Evolutionary conservation across 1,140 invertebrate species (phyloP), one percentile per base, ranked within the genome.

Genomic region (Tribolium castaneum): DNA sequence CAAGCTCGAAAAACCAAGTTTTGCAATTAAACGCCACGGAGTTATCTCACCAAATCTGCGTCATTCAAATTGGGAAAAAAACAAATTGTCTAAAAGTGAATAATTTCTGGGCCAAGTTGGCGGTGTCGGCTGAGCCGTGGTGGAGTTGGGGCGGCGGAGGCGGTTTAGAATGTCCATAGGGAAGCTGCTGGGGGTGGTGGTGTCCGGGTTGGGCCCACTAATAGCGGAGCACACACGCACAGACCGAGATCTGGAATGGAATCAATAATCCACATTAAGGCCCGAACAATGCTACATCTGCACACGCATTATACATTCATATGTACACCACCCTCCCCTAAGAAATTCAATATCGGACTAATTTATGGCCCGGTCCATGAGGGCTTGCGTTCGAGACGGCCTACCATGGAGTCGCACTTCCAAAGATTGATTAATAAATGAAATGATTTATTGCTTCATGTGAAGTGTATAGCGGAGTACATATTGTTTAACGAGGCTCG

Each of bases 261-360:
- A 81, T 81, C 80, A 81, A 81, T 81, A 81, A 81, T 81, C 80
- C 80, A 79, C 80, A 81, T 81, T 78, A 80, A 70, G 78, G 78
- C 51, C 76, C 66, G 78, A 79, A 82, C 79, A 80, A 82, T 82
- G 78, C 75, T 77, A 80, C 77, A 80, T 80, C 74, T 80, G 78
- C 75, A 82, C 81, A 80, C 78, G 78, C 78, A 82, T 80, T 79
- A 82, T 78, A 80, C 77, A 82, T 80, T 82, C 77, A 81, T 81
- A 81, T 78, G 78, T 80, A 80, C 79, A 73, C 50, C 54, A 54
- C 34, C 72, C 51, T 39, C 72, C 72, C 35, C 72, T 52, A 75
- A 75, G 72, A 75, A 75, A 75, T 75, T 75, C 72, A 75, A 75
- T 75, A 54, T 75, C 72, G 34, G 72, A 35, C 51, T 75, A 56